Evolutionary conservation across 2,113 vertebrate genomes (phyloP), one percentile per base, ranked within the genome.

Genomic region (Meles meles): DNA sequence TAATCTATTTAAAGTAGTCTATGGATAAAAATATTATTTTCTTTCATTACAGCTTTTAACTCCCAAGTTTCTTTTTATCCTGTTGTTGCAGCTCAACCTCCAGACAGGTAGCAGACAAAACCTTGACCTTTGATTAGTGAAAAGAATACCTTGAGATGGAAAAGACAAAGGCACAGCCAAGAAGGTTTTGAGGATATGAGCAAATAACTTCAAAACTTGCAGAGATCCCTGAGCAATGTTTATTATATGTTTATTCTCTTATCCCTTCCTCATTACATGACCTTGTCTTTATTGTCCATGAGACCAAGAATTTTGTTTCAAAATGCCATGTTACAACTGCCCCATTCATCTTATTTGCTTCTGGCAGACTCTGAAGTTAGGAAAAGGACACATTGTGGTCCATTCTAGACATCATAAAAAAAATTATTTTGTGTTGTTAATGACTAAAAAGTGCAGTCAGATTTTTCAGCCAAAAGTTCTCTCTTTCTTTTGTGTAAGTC

Each of bases 171-270:
- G 39, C 44, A 93, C 80, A 97, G 34, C 34, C 79, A 95, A 92
- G 93, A 98, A 93, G 17, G 31, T 89, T 93, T 82, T 94, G 83
- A 94, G 79, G 27, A 96, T 94, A 77, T 96, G 61, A 98, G 42
- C 80, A 93, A 72, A 95, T 95, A 92, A 95, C 83, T 97, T 95
- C 52, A 18, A 92, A 97, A 90, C 81, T 55, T 85, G 25, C 61
- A 87, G 17, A 88, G 25, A 76, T 88, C 25, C 57, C 47, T 88
- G 37, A 90, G 20, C 44, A 95, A 52, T 94, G 37, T 94, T 95
- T 86, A 92, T 96, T 88, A 69, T 57, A 93, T 86, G 65, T 87
- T 95, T 8, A 59, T 94, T 88, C 10, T 61, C 18, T 42, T 27
- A 37, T 65, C 52, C 57, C 82, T 3, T 93, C 31, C 49, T 27